phyloP scores from a whole-genome alignment of 2,797 vertebrate genomes.

The Gadopsis bispinosus region DNA sequence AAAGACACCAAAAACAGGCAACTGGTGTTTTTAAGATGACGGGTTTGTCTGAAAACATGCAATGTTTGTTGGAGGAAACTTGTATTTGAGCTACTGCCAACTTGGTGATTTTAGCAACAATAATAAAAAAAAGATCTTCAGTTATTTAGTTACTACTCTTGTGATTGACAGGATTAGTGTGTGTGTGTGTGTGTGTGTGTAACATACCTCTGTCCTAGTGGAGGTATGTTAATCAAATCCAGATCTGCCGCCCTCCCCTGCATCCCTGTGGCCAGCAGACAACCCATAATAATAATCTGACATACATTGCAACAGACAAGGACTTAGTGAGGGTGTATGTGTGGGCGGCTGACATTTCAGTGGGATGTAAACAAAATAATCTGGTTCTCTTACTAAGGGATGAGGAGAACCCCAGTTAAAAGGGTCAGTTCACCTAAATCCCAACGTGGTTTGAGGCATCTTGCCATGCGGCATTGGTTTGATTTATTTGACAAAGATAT shows the following conservation, averaged over 20 bases:
- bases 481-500: not conserved
- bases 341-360: conserved; percentile 10
- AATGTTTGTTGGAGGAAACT: not conserved
- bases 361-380: conserved; percentile 6
- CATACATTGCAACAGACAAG: conserved; percentile 32
- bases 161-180: too few species aligned
- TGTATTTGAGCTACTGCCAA: too few species aligned
- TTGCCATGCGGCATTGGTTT: not conserved
- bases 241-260: conserved; percentile 52
- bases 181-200: conserved; percentile 9
- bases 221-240: conserved; percentile 78
- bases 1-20: not conserved
- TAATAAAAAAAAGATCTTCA: too few species aligned
- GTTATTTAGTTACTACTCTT: too few species aligned
- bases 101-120: too few species aligned
- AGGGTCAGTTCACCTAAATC: not conserved
- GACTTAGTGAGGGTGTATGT: conserved; percentile 4
- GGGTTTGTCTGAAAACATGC: not conserved
- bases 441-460: not conserved
- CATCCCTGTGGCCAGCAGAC: conserved; percentile 28
- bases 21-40: not conserved
- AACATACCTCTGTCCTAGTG: conserved; percentile 9
- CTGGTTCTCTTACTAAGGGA: not conserved
- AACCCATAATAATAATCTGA: conserved; percentile 40
- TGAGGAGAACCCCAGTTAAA: not conserved